These are phyloP conservation scores for Dissostichus mawsoni DNA, from an alignment of 2,113 vertebrate genomes.

Conservation along the genomic window DNA sequence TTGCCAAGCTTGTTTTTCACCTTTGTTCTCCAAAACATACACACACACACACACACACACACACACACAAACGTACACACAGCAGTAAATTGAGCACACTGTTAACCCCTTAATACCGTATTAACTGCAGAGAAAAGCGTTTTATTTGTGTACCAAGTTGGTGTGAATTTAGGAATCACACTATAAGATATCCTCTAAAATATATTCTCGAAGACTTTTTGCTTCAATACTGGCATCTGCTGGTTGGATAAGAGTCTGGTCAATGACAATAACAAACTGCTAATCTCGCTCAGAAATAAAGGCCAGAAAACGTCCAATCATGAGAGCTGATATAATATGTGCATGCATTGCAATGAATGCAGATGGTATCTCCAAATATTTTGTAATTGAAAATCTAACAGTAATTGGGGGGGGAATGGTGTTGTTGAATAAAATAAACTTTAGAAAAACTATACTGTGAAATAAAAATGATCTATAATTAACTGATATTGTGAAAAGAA, in stretches of 20 bases:
- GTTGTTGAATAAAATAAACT: background rate
- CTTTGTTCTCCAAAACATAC: constrained; percentile 8
- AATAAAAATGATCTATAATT: background rate
- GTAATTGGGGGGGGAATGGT: background rate
- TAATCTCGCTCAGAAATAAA: background rate
- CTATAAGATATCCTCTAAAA: background rate
- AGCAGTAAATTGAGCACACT: background rate
- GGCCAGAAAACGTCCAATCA: background rate
- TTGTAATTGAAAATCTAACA: background rate
- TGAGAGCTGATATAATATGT: background rate
- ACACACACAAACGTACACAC: constrained; percentile 19
- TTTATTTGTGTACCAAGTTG: background rate
- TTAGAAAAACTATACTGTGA: background rate
- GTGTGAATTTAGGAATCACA: background rate
- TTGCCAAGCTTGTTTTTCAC: constrained; percentile 39
- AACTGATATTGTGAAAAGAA: background rate
- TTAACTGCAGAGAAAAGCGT: background rate
- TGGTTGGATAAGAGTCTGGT: constrained; percentile 12
- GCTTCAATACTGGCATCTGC: constrained; percentile 37
- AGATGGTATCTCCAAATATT: background rate
- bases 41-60: constrained; percentile 20
- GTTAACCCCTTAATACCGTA: background rate
- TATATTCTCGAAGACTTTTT: background rate
- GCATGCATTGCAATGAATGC: background rate
- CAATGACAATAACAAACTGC: background rate